Evolutionary conservation across 2,797 vertebrate species (phyloP), one percentile per base, ranked within the genome.

Genomic region (Gadopsis bispinosus): DNA sequence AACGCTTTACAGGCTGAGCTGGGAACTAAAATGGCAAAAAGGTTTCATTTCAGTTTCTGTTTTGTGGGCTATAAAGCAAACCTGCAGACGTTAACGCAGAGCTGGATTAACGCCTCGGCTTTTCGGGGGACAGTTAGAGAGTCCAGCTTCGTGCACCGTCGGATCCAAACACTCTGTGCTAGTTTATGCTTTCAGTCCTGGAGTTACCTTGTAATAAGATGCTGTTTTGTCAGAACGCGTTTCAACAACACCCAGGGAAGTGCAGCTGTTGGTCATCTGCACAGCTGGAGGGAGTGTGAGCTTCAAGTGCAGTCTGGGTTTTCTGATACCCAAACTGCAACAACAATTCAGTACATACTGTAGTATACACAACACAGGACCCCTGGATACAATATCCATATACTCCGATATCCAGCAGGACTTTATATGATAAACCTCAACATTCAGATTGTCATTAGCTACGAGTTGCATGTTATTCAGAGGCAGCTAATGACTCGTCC

Each of bases 251-350:
- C n/a, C 7, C 5, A n/a, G 58, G 5, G 11, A 69, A 39, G 5
- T 6, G 1, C 56, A 56, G 43, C 14, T 41, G 77, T 7, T 41
- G 12, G 62, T 61, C 33, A 65, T 61, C 55, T 39, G 45, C n/a
- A n/a, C 43, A 50, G 65, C 5, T 70, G 41, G 17, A 56, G 4
- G n/a, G 4, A 17, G 2, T 26, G 11, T 5, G 1, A 26, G 58
- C 20, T 51, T 64, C 19, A 62, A 76, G 43, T 72, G 19, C 73
- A 76, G 14, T 31, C n/a, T 51, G 19, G 12, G 20, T 16, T 59
- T 51, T 35, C 9, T 56, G 1, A 48, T 13, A 22, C n/a, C 7
- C 53, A 20, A 0, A 19, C 65, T 37, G 3, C 7, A 37, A 37
- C 35, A 37, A 7, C 41, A 14, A 12, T 48, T 20, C 47, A 55